Conservation (phyloP, 2,113 vertebrate genomes). For the Myotis lucifugus region DNA sequence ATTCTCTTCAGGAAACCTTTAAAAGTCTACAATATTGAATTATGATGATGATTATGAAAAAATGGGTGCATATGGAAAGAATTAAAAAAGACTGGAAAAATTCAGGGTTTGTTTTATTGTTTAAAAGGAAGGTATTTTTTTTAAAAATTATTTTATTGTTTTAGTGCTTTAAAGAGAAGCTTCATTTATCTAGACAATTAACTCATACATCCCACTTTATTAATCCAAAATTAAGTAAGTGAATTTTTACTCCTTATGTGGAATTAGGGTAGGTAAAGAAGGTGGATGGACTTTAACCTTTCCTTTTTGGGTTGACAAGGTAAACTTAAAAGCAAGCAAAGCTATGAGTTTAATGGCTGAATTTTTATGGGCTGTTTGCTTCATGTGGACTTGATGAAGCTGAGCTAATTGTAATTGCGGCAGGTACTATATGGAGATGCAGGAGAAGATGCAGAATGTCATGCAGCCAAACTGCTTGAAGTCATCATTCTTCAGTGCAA, state of each 20-base stretch:
- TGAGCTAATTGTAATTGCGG: slow-evolving; percentile 47
- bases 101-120: neutral
- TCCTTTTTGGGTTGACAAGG: neutral
- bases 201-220: neutral
- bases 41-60: neutral
- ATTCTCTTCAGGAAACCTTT: neutral
- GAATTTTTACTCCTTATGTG: neutral
- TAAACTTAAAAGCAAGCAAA: neutral
- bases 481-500: slow-evolving; percentile 97
- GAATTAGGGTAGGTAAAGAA: neutral
- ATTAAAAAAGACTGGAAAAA: slow-evolving; percentile 17
- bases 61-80: neutral
- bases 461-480: slow-evolving; percentile 96
- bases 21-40: neutral
- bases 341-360: neutral
- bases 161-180: slow-evolving; percentile 14
- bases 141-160: neutral
- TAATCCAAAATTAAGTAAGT: neutral
- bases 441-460: slow-evolving; percentile 96
- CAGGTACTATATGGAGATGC: slow-evolving; percentile 94
- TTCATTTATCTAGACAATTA: neutral
- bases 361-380: neutral
- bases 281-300: neutral
- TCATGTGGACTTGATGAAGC: neutral
- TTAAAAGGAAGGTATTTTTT: neutral